Conservation (phyloP, 2,797 vertebrate species). For the Uromys caudimaculatus region DNA sequence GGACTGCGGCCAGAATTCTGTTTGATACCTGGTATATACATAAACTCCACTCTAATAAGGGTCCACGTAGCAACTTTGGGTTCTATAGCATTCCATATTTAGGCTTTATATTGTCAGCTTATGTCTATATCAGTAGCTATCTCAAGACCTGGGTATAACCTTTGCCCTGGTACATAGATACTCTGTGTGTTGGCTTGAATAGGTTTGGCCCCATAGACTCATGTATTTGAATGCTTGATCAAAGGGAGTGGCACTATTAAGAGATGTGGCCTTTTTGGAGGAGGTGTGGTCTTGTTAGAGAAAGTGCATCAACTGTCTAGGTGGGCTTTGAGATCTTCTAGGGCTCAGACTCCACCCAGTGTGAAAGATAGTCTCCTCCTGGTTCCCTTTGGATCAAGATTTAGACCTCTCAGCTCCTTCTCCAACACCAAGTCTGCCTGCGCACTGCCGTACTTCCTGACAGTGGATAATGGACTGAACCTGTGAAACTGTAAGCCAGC, state of each 20-base stretch:
- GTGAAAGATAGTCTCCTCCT: neutral
- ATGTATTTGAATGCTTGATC: neutral
- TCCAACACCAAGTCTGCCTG: neutral
- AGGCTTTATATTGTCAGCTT: neutral
- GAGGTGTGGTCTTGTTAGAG: neutral
- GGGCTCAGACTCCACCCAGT: neutral
- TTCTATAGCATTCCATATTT: neutral
- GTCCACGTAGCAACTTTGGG: neutral
- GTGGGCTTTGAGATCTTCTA: neutral
- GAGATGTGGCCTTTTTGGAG: neutral
- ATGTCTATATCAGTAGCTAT: neutral
- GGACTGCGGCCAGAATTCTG: neutral
- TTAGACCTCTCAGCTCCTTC: neutral
- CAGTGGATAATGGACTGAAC: neutral
- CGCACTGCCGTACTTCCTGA: neutral
- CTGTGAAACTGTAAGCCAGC: neutral
- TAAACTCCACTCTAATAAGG: neutral
- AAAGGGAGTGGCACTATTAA: neutral
- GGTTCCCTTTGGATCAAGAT: neutral
- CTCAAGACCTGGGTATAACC: neutral
- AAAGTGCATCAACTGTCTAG: neutral
- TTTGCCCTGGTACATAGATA: neutral
- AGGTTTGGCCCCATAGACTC: neutral
- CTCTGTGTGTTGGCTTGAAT: neutral
- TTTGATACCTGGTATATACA: neutral